Evolutionary conservation across 2,797 vertebrate genomes (phyloP).

Genomic region (Myotis vivesi): DNA sequence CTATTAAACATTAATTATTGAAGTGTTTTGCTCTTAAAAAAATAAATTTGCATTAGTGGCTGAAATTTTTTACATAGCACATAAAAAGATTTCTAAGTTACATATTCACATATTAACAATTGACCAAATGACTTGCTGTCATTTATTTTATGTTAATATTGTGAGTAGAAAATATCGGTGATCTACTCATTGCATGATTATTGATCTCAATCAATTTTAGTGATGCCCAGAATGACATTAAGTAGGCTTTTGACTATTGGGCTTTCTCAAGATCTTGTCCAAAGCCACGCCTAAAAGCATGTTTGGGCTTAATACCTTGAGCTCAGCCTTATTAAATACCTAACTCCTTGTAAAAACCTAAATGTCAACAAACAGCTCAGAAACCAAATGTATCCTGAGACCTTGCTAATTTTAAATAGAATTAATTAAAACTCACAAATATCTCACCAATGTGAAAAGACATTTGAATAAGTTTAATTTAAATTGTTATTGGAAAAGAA

Average conservation of each 20-base stretch:
- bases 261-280: neutral
- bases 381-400: neutral
- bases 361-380: neutral
- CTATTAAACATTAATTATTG: slow-evolving; percentile 4
- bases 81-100: neutral
- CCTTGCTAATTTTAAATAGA: slow-evolving; percentile 59
- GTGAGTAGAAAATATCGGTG: neutral
- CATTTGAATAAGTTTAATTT: slow-evolving; percentile 67
- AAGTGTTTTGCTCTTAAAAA: neutral
- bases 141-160: neutral
- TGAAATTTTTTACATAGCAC: neutral
- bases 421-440: slow-evolving; percentile 55
- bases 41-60: neutral
- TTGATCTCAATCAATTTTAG: neutral
- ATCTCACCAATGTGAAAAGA: slow-evolving; percentile 51
- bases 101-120: neutral
- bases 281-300: neutral
- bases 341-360: neutral
- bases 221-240: neutral
- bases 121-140: neutral
- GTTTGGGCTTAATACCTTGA: neutral
- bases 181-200: neutral
- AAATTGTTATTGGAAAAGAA: slow-evolving; percentile 65
- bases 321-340: neutral
- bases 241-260: neutral